A percentile compares a stretch with the other conserved stretches of the same genome.
These are phyloP conservation scores for Eumeta japonica DNA, from an alignment of 1,140 invertebrate species.

Conservation along the genomic window DNA sequence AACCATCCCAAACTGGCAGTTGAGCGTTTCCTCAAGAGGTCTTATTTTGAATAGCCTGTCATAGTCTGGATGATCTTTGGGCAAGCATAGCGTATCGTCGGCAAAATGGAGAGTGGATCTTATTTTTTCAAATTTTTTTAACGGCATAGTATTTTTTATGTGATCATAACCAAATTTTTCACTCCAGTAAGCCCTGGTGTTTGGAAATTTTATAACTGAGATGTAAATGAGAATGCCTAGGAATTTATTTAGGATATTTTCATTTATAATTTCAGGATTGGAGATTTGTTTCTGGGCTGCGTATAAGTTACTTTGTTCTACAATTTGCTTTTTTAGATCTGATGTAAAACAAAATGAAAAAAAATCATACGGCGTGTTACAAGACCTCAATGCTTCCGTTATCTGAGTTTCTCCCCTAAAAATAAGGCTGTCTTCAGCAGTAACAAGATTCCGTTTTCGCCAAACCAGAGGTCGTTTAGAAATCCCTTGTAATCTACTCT, in stretches of 20 bases:
- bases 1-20: conserved; percentile 19
- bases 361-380: background rate
- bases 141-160: background rate
- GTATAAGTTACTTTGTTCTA: background rate
- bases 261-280: background rate
- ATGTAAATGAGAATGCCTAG: conserved; percentile 29
- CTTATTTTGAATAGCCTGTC: conserved; percentile 38
- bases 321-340: background rate
- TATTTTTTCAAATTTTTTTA: conserved; percentile 5
- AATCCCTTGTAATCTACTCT: conserved; percentile 20
- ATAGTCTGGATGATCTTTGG: conserved; percentile 20
- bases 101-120: conserved; percentile 21
- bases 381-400: background rate
- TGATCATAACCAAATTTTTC: background rate
- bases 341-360: background rate
- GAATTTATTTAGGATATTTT: conserved; percentile 25
- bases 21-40: conserved; percentile 27
- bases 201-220: conserved; percentile 27
- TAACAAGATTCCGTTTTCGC: conserved; percentile 21
- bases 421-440: conserved; percentile 20
- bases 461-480: conserved; percentile 20
- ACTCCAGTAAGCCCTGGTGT: conserved; percentile 25
- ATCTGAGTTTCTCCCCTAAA: conserved; percentile 1
- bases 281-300: background rate
- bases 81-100: conserved; percentile 25